Base-by-base conservation (phyloP, 1,140 invertebrate species). In the Centruroides vittatus region DNA sequence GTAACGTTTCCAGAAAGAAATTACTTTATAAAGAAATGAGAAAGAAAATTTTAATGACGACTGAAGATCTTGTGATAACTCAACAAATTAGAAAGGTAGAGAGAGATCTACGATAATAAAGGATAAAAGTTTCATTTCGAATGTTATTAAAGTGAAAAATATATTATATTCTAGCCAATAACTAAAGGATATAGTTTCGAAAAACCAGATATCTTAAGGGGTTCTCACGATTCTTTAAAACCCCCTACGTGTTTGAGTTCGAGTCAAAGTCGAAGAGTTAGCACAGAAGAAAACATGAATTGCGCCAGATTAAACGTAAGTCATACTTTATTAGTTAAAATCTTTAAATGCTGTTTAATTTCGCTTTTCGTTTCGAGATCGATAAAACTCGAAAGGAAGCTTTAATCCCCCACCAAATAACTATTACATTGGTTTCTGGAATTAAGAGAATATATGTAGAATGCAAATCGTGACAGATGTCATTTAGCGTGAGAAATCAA, bases 181-280 rank as follows among this genome's bases (percentile, higher is more conserved):
- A n/a, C 12, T 51, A 34, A 51, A n/a, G 23, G 5, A 51, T 51
- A n/a, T 6, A 34, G 23, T 34, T 51, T 13, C 23, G 86, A 88
- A 59, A 88, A 86, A 65, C 86, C 88, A 0, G 88, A 89, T 72
- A 73, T 89, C 51, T 76, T 89, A 0, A 85, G 86, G 70, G 85
- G 84, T 3, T 86, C 86, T 8, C 80, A 84, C 47, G 81, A 81
- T n/a, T 79, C 83, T n/a, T 67, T 83, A 60, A 78, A 79, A 72
- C 76, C 73, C 71, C 78, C 68, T 72, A 77, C 66, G 68, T 79
- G 78, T 47, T 78, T 78, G 34, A 77, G 78, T 8, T 75, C 78
- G 58, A 78, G 76, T 50, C 55, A 70, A 61, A 12, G 59, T 66
- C 2, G 62, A 58, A 34, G 68, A 70, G 46, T 23, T 34, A 47